Evolutionary conservation across 2,113 vertebrate species (phyloP).

Genomic region (Atractosteus spatula): DNA sequence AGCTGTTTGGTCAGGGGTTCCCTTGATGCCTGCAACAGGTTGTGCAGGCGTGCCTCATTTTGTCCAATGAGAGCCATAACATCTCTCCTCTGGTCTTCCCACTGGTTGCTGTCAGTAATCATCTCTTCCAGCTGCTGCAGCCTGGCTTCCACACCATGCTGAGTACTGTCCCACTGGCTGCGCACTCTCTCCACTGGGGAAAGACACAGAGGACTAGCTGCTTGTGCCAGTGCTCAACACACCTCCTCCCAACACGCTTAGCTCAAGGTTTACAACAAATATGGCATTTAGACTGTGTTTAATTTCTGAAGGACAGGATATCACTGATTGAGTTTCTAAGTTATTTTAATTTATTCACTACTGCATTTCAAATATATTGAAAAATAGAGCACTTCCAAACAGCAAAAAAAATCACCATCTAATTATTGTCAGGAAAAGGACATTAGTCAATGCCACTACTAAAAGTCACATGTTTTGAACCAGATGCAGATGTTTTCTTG

Average conservation of each 20-base stretch:
- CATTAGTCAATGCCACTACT: too few species aligned
- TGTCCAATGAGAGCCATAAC: constrained; percentile 80
- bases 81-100: constrained; percentile 80
- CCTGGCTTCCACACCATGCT: constrained; percentile 80
- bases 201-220: constrained; percentile 1
- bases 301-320: too few species aligned
- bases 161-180: constrained; percentile 88
- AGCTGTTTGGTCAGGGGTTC: constrained; percentile 81
- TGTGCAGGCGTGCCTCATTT: constrained; percentile 71
- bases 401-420: too few species aligned
- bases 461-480: too few species aligned
- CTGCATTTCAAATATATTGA: too few species aligned
- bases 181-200: constrained; percentile 84
- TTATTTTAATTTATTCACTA: too few species aligned
- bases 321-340: too few species aligned
- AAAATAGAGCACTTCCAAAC: too few species aligned
- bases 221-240: not conserved
- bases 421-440: too few species aligned
- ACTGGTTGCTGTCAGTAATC: constrained; percentile 82
- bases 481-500: too few species aligned
- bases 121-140: constrained; percentile 86
- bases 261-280: not conserved
- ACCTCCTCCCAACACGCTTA: not conserved
- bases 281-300: too few species aligned
- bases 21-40: constrained; percentile 69